Evolutionary conservation across 1,140 invertebrate genomes (phyloP), one percentile per base, ranked within the genome.

Genomic region (Luehdorfia chinensis): DNA sequence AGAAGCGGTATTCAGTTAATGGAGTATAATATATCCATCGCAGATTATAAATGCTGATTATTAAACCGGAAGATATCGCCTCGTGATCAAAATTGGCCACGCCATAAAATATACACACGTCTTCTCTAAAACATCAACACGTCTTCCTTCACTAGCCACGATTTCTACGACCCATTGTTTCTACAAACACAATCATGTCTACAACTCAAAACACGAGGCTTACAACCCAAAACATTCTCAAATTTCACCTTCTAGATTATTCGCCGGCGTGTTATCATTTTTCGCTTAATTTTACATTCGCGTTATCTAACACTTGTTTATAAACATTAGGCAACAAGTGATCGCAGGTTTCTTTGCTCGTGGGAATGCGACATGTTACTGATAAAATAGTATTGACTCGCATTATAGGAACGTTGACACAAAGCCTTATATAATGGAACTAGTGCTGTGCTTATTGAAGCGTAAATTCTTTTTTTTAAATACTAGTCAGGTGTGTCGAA

Each of bases 221-320:
- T 14, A 37, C 27, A 32, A 43, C 13, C 43, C 37, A 50, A 43
- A 50, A 50, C 47, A 50, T 14, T 39, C 14, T 43, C 47, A 21
- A 5, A 12, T 50, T 50, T 32, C 47, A 7, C 21, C 37, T 32
- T 28, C 39, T n/a, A 43, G 15, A 15, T 12, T 39, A 23, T 34
- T 34, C 18, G 18, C 27, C 12, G 18, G 19, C 19, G 2, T 41
- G 28, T 43, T 50, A 50, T 50, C 48, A 50, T 50, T 50, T 44
- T 49, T 50, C 19, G 37, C 37, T 50, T 34, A 50, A 36, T 50
- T 50, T 50, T 31, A 43, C 48, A 44, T 44, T 50, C 19, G 19
- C 18, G 18, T 43, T 27, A 18, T 33, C 15, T 18, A 37, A 37
- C 18, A 27, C 36, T 43, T 43, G 30, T 50, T 50, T 43, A 33